Evolutionary conservation across 2,888 invertebrate genomes (phyloP), one percentile per base, ranked within the genome.

Genomic region (Stenodera caucasica): DNA sequence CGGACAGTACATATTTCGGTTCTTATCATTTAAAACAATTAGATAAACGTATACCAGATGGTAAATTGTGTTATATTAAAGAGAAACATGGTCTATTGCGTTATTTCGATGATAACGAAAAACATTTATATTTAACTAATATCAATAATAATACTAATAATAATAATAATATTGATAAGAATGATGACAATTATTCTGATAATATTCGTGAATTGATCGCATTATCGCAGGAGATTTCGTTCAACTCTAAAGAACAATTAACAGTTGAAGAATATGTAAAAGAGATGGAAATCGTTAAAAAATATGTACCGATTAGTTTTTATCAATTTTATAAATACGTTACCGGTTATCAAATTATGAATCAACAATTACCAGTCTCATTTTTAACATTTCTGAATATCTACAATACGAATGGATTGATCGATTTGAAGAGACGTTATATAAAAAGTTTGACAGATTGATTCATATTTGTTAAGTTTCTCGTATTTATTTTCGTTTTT

Each of bases 341-440:
- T 0, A 74, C 77, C 0, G 75, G 73, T 2, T 74, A 72, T 57
- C 77, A 77, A 59, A 75, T 77, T 53, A 58, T 70, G n/a, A 66
- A 69, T 18, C 66, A 72, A 29, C 68, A 75, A 33, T 60, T 61
- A 11, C 77, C 77, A 6, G 72, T 77, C 23, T 72, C 74, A n/a
- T 74, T 77, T 60, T 59, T 71, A 49, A 72, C 72, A 8, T 77
- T 76, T 63, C 60, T 77, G 29, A 70, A 70, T 6, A 70, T 76
- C 68, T 72, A 74, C 49, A 76, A 75, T 58, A 75, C 75, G 5
- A 73, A 74, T 53, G 62, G 74, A 18, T 64, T 73, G 5, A 7
- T 15, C 6, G 37, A 37, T 18, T 37, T 37, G 8, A 37, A 15
- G 15, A 15, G 15, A 15, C 37, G 37, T n/a, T 37, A 37, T 37